Evolutionary conservation across 1,140 invertebrate species (phyloP).

Genomic region (Alviniconcha marisindica): DNA sequence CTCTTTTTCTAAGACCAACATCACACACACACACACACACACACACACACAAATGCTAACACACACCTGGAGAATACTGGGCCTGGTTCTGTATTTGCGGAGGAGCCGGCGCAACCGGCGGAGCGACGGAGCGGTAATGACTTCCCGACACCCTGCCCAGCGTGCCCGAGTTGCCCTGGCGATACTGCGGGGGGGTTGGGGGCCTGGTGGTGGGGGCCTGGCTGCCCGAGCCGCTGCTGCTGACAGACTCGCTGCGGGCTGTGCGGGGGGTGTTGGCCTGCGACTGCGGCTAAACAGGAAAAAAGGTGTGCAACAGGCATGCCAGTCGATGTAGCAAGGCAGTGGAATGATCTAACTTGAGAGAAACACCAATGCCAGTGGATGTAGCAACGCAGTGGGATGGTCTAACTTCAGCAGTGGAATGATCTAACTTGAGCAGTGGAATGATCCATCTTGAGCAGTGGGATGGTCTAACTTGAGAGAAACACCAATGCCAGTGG

Average conservation of each 20-base stretch:
- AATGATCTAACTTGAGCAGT: too few relatives aligned
- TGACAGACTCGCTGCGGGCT: constrained; percentile 63
- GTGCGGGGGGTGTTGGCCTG: constrained; percentile 46
- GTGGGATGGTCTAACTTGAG: too few relatives aligned
- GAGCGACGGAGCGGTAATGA: constrained; percentile 88
- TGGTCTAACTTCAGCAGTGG: too few relatives aligned
- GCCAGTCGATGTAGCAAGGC: too few relatives aligned
- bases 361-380: too few relatives aligned
- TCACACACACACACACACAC: background rate
- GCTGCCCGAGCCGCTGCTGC: constrained; percentile 53
- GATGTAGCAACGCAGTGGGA: too few relatives aligned
- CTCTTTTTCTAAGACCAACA: too few relatives aligned
- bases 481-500: too few relatives aligned
- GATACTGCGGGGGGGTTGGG: constrained; percentile 92
- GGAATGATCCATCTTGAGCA: too few relatives aligned
- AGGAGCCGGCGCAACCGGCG: constrained; percentile 96
- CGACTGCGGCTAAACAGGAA: constrained; percentile 41
- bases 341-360: too few relatives aligned
- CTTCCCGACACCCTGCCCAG: constrained; percentile 49
- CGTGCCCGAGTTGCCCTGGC: constrained; percentile 76
- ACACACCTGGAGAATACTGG: constrained; percentile 28
- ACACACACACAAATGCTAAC: background rate
- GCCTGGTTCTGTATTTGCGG: constrained; percentile 80
- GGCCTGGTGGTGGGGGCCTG: constrained; percentile 96
- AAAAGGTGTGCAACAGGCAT: too few relatives aligned